Conservation (phyloP, 2,113 vertebrate genomes). For the Bujurquina vittata region DNA sequence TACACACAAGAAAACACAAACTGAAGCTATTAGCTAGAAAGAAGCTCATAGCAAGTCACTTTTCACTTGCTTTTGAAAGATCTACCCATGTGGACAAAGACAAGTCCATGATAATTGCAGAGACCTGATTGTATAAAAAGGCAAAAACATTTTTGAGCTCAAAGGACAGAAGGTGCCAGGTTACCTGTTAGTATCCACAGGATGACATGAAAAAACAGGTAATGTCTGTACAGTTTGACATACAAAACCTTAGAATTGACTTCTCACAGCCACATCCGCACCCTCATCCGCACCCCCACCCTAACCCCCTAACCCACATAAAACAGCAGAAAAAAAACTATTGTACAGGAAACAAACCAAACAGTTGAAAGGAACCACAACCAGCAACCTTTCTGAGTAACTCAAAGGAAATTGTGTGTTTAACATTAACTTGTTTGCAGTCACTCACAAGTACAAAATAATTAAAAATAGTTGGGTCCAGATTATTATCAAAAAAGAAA, state of each 20-base stretch:
- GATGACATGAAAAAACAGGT: not conserved
- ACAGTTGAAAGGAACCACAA: conserved; percentile 4
- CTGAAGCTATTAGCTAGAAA: conserved; percentile 1
- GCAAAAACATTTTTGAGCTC: not conserved
- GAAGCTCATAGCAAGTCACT: not conserved
- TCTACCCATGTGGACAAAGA: not conserved
- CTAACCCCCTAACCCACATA: too few relatives aligned
- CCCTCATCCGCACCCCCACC: too few relatives aligned
- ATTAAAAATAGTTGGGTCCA: conserved; percentile 17
- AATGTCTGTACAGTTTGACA: not conserved
- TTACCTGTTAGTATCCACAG: conserved; percentile 7
- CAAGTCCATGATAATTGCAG: conserved; percentile 3
- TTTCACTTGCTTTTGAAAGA: conserved; percentile 5
- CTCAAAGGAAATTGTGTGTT: not conserved
- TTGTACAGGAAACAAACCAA: not conserved
- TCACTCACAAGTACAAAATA: not conserved
- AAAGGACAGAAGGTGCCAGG: not conserved
- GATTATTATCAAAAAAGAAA: conserved; percentile 35
- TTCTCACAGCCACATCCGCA: not conserved
- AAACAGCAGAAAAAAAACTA: not conserved
- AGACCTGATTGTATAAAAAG: not conserved
- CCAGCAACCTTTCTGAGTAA: not conserved
- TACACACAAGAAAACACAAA: conserved; percentile 8
- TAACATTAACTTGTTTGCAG: conserved; percentile 1
- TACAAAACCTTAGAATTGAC: not conserved